Evolutionary conservation across 2,113 vertebrate species (phyloP).

Genomic region (Oncorhynchus kisutch): DNA sequence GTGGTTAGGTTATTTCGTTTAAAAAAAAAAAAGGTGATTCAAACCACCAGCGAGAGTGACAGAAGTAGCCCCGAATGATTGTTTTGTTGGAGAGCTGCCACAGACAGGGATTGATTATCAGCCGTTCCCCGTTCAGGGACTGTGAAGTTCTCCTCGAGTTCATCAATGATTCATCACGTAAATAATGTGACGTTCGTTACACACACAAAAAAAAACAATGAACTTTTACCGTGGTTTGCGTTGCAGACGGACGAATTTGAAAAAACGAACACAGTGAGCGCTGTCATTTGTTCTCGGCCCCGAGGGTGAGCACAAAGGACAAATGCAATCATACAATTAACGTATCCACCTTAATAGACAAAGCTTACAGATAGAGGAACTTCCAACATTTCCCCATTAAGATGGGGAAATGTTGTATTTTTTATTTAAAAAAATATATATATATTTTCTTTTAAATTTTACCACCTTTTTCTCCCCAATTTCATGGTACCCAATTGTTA

Average conservation of each 20-base stretch:
- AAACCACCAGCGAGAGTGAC: constrained; percentile 10
- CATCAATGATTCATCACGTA: constrained; percentile 77
- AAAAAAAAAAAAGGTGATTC: not conserved
- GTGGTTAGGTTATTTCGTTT: constrained; percentile 18
- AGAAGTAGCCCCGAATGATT: constrained; percentile 58
- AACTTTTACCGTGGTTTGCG: constrained; percentile 69
- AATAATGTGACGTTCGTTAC: constrained; percentile 81
- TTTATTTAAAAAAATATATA: too few species aligned
- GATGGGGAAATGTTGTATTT: constrained; percentile 53
- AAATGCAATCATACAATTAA: constrained; percentile 73
- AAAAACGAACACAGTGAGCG: constrained; percentile 68
- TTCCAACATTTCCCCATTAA: constrained; percentile 61
- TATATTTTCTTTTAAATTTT: too few species aligned
- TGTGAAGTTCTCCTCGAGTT: constrained; percentile 59
- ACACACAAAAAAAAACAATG: constrained; percentile 61
- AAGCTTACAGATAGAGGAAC: constrained; percentile 57
- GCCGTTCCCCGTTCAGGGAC: constrained; percentile 48
- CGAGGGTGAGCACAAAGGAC: constrained; percentile 69
- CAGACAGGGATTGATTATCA: constrained; percentile 69
- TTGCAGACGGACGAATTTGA: constrained; percentile 56
- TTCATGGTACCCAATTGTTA: too few species aligned
- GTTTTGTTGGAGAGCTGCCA: constrained; percentile 60
- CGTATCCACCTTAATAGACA: constrained; percentile 60
- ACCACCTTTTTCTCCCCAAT: too few species aligned
- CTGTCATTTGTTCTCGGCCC: constrained; percentile 76